Conservation (phyloP, 2,888 invertebrate genomes). For the Amphipyra berbera region DNA sequence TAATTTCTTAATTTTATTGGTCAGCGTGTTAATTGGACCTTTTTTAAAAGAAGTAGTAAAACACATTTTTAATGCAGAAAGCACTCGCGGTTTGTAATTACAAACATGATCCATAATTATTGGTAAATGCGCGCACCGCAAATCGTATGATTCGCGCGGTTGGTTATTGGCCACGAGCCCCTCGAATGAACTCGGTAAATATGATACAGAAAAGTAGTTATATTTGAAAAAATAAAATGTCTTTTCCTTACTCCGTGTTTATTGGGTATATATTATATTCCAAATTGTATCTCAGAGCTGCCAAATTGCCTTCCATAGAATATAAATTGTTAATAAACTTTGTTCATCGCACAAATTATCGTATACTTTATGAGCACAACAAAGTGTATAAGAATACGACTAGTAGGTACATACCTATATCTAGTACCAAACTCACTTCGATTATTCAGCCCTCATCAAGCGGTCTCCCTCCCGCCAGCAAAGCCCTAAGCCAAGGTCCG, state of each 20-base stretch:
- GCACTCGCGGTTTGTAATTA: too few relatives aligned
- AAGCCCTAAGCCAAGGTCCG: too few relatives aligned
- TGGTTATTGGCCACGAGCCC: too few relatives aligned
- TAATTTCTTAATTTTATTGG: constrained; percentile 66
- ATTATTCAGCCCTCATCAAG: too few relatives aligned
- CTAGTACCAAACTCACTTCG: background rate
- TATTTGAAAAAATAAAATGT: too few relatives aligned
- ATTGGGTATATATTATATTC: too few relatives aligned
- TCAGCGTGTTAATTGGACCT: constrained; percentile 32
- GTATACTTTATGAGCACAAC: constrained; percentile 8
- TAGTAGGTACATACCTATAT: background rate
- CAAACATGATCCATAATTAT: too few relatives aligned
- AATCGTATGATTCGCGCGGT: too few relatives aligned
- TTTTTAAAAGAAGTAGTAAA: constrained; percentile 12
- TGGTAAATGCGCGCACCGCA: too few relatives aligned
- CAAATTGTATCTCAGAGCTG: constrained; percentile 18
- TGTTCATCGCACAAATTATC: constrained; percentile 19
- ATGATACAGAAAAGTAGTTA: too few relatives aligned
- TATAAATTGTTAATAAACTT: constrained; percentile 25
- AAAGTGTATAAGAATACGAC: background rate
- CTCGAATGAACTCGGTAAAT: too few relatives aligned
- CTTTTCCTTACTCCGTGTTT: constrained; percentile 1
- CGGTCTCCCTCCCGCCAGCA: too few relatives aligned
- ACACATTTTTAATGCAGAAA: background rate
- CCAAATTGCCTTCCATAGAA: constrained; percentile 39